Evolutionary conservation across 2,888 invertebrate species (phyloP), one percentile per base, ranked within the genome.

Genomic region (Drosophila diplacantha): DNA sequence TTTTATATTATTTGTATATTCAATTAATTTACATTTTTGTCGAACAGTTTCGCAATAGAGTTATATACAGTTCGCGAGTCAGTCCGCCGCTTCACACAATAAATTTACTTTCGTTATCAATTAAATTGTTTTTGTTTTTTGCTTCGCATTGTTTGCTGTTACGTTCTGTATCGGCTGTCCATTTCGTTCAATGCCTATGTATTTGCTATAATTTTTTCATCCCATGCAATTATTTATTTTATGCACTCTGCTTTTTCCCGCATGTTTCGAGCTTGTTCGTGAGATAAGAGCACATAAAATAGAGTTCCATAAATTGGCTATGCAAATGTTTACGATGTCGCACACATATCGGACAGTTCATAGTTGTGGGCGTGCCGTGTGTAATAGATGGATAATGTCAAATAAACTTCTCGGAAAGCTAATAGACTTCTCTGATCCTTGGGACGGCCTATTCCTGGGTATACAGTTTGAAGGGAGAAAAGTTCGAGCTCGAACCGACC

Each of bases 11-110:
- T 68, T 55, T 62, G 31, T 72, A 49, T 69, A 60, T 68, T 74
- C 51, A 77, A 75, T 84, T 71, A 73, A 73, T 83, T 81, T 84
- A 81, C 84, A 84, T 71, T 64, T 54, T 41, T 63, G 55, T 60
- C 75, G 57, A 58, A 68, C 67, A 60, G 37, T 52, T 62, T 59
- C 58, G 71, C 74, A 67, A 75, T 69, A 57, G 65, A 68, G 72
- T 60, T 52, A 84, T 78, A 55, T 84, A 78, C 84, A 78, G 39
- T 65, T 64, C 64, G 63, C 50, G 66, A 82, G 60, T 69, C 74
- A 68, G 49, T 68, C 61, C 39, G 60, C 60, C 46, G 60, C 49
- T 43, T 47, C 61, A 44, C 62, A 51, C 52, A 66, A 70, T 66
- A 70, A 66, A 70, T 69, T 61, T 69, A 62, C 32, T 49, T 70